A percentile compares a stretch with the other conserved stretches of the same genome.
phyloP scores from a whole-genome alignment of 2,113 vertebrate species.

The Rhea americana region DNA sequence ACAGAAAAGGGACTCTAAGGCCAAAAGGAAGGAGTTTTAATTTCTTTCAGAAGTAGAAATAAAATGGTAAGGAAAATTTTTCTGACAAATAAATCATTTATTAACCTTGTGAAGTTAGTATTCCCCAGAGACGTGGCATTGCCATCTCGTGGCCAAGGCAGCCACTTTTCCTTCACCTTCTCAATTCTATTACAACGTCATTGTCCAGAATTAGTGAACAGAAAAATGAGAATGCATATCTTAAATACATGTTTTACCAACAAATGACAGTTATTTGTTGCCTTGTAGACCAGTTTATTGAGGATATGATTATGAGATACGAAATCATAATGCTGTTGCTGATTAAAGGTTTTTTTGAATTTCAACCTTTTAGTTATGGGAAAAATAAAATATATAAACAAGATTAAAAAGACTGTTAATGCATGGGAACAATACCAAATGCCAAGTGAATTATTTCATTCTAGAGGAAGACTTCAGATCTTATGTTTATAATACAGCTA shows the following conservation, averaged over 20 bases:
- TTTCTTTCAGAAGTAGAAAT: background rate
- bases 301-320: background rate
- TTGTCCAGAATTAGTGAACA: background rate
- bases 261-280: background rate
- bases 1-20: background rate
- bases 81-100: background rate
- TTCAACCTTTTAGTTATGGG: background rate
- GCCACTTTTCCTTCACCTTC: background rate
- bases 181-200: background rate
- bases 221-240: background rate
- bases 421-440: background rate
- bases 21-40: background rate
- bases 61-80: background rate
- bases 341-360: background rate
- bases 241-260: background rate
- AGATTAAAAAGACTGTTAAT: background rate
- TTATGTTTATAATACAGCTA: background rate
- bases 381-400: background rate
- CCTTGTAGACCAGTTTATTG: rapidly evolving
- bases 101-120: background rate
- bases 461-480: background rate
- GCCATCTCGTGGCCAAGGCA: background rate
- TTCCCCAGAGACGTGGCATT: background rate
- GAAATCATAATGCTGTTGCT: background rate
- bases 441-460: background rate